A percentile compares a stretch with the other conserved stretches of the same genome.
Conservation (phyloP, 2,797 vertebrate genomes). For the Alcedo quadribrachys region DNA sequence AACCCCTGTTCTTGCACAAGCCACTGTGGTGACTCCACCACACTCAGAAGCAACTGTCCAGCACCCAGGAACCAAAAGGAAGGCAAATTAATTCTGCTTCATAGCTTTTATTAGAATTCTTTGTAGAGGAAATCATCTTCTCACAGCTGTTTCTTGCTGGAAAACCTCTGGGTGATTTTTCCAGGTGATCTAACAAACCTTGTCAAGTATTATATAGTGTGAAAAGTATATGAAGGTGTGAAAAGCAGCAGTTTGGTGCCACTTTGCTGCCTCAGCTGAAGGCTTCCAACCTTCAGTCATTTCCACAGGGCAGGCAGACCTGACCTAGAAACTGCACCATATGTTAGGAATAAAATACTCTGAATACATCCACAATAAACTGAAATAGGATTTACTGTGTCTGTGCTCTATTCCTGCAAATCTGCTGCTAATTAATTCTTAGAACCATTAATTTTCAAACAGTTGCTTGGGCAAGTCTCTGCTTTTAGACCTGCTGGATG, state of each 20-base stretch:
- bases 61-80: neutral
- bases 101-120: neutral
- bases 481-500: neutral
- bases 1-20: neutral
- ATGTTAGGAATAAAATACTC: neutral
- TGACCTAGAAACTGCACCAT: neutral
- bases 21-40: neutral
- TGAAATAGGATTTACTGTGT: neutral
- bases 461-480: neutral
- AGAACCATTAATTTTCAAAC: neutral
- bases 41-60: neutral
- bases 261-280: neutral
- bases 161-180: neutral
- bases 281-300: neutral
- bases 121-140: neutral
- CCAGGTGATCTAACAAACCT: neutral
- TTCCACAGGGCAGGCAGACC: neutral
- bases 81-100: neutral
- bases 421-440: neutral
- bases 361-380: neutral
- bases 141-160: neutral
- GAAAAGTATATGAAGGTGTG: neutral
- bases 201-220: neutral
- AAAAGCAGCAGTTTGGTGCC: neutral
- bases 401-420: neutral